Base-by-base conservation (phyloP, 2,113 vertebrate genomes). In the Poeciliopsis prolifica region DNA sequence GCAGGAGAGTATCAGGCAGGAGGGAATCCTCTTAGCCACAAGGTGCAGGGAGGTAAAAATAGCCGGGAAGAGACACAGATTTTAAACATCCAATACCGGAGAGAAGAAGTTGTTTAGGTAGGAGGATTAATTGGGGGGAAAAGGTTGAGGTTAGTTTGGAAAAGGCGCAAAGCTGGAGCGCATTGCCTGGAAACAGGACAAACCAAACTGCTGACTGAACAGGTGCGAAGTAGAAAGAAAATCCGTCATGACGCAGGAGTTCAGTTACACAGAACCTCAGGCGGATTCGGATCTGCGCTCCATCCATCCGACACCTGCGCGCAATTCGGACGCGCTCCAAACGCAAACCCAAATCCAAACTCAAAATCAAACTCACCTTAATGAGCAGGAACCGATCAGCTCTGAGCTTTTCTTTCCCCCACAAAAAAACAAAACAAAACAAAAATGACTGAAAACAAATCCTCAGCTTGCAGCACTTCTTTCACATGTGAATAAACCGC, bases 21-120 rank as follows among this genome's bases (percentile, higher is more conserved):
- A 35, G 71, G 64, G 74, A 89, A 88, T 91, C 90, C 89, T 87
- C 83, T 92, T 91, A 91, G 72, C 63, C 78, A 77, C 64, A 61
- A 84, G 79, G 81, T 79, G 40, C 40, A 78, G 48, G 60, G 28
- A 65, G 80, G 73, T 72, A 83, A 87, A 87, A 87, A 92, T 86
- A 88, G 75, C n/a, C 22, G 19, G 11, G 61, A 26, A 86, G 14
- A 74, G 75, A 84, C 63, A 85, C 83, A 9, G 75, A 74, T 75
- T 68, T 68, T 6, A 72, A 28, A 79, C 74, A 80, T 79, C 70
- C 28, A 28, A 9, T 29, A 37, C 19, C 19, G 15, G 24, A 22
- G 2, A 22, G 22, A 7, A 54, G 51, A 54, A 9, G 7, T 19
- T 54, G 22, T 58, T 58, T n/a, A 9, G 24, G 24, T 19, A 19